phyloP scores from a whole-genome alignment of 2,888 invertebrate species.

The Cephonodes hylas region DNA sequence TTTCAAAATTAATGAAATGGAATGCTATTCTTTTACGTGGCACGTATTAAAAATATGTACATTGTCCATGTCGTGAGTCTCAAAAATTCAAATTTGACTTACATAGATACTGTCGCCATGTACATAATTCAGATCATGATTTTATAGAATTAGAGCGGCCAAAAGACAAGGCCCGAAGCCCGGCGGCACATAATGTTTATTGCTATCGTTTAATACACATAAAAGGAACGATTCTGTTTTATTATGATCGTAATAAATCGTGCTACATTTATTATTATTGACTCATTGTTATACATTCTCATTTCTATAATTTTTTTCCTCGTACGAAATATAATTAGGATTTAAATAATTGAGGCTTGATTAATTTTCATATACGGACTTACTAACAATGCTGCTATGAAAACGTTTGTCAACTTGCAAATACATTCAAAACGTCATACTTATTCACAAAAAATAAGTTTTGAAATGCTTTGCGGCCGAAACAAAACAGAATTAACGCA shows the following conservation, averaged over 20 bases:
- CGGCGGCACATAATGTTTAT: conserved; percentile 16
- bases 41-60: too few species aligned
- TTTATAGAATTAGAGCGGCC: not conserved
- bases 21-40: too few species aligned
- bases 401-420: not conserved
- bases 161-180: conserved; percentile 11
- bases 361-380: not conserved
- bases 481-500: not conserved
- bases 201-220: conserved; percentile 15
- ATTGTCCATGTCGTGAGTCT: too few species aligned
- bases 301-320: not conserved
- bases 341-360: not conserved
- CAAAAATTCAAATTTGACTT: not conserved
- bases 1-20: too few species aligned
- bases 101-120: not conserved
- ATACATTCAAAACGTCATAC: not conserved
- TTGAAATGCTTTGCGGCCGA: conserved; percentile 9
- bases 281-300: conserved; percentile 4
- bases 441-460: conserved; percentile 3
- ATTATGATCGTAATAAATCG: conserved; percentile 14
- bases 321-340: not conserved
- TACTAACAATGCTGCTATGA: not conserved
- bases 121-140: conserved; percentile 10
- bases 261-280: conserved; percentile 8
- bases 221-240: conserved; percentile 17